Evolutionary conservation across 2,797 vertebrate species (phyloP).

Genomic region (Diplodus puntazzo): DNA sequence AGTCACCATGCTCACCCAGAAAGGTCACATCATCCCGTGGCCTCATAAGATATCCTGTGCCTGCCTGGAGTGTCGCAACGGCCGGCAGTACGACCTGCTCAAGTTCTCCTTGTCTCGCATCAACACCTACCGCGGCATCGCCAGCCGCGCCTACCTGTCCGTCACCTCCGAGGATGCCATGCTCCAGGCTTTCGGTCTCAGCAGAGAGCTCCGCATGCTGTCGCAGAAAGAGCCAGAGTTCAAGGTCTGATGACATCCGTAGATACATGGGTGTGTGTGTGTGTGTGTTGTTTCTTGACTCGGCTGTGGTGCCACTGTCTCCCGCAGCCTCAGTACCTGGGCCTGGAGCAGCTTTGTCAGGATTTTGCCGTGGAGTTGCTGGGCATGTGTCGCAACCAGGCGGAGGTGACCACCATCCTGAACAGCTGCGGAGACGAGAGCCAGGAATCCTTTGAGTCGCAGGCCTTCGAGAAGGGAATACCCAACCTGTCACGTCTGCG

Average conservation of each 20-base stretch:
- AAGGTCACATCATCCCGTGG: slow-evolving; percentile 90
- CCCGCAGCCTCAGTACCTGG: slow-evolving; percentile 90
- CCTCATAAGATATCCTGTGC: slow-evolving; percentile 92
- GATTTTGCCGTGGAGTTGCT: slow-evolving; percentile 93
- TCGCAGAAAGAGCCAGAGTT: slow-evolving; percentile 94
- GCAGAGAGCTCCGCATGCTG: slow-evolving; percentile 90
- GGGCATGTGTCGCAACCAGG: slow-evolving; percentile 95
- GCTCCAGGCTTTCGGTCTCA: slow-evolving; percentile 91
- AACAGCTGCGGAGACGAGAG: slow-evolving; percentile 86
- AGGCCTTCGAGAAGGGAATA: slow-evolving; percentile 92
- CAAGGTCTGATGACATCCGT: slow-evolving; percentile 82
- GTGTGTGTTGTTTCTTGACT: slow-evolving; percentile 13
- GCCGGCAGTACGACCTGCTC: slow-evolving; percentile 91
- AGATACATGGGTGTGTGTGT: no score
- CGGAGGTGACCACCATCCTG: slow-evolving; percentile 91
- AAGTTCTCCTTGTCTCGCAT: slow-evolving; percentile 95
- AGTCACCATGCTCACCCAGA: slow-evolving; percentile 90
- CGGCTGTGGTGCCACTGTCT: slow-evolving; percentile 11
- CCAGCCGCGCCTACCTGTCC: slow-evolving; percentile 91
- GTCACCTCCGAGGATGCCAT: slow-evolving; percentile 92
- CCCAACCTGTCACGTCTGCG: slow-evolving; percentile 91
- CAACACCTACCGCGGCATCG: slow-evolving; percentile 94
- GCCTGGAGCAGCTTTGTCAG: slow-evolving; percentile 89
- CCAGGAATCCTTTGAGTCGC: slow-evolving; percentile 81
- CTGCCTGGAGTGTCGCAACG: slow-evolving; percentile 92